A percentile compares a stretch with the other conserved stretches of the same genome.
Conservation (phyloP, 2,797 vertebrate species). For the Rhyacichthys aspro region DNA sequence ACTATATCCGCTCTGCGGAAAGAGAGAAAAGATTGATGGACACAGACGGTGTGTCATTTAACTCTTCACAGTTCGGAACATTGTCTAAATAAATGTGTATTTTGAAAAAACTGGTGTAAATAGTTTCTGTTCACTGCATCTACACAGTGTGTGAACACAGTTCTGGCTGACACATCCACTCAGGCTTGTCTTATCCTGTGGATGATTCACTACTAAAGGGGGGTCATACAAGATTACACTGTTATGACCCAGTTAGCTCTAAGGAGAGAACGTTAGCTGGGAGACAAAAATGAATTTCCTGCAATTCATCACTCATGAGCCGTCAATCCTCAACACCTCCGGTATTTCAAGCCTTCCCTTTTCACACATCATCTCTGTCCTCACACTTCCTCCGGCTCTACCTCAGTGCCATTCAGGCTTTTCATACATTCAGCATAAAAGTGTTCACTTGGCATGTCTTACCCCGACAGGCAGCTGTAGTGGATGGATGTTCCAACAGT, state of each 20-base stretch:
- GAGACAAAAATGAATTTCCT: conserved; percentile 67
- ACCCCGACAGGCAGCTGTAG: conserved; percentile 83
- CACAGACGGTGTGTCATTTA: conserved; percentile 47
- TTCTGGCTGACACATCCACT: conserved; percentile 70
- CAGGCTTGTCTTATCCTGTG: conserved; percentile 54
- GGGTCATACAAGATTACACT: conserved; percentile 70
- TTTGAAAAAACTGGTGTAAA: conserved; percentile 55
- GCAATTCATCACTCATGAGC: conserved; percentile 60
- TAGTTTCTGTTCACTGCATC: conserved; percentile 44
- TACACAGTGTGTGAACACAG: too few species aligned
- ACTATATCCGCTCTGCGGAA: conserved; percentile 76
- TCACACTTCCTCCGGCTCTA: conserved; percentile 63
- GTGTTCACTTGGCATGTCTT: conserved; percentile 40
- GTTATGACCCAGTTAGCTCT: conserved; percentile 71
- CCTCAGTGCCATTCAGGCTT: conserved; percentile 42
- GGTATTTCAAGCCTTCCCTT: conserved; percentile 35
- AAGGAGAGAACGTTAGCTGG: conserved; percentile 56
- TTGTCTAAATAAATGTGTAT: conserved; percentile 30
- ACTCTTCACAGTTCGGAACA: conserved; percentile 44
- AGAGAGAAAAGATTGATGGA: conserved; percentile 35
- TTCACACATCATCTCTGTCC: conserved; percentile 63
- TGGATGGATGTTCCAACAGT: conserved; percentile 68
- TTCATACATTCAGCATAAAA: conserved; percentile 17
- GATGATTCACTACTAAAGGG: conserved; percentile 69
- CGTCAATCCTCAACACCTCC: conserved; percentile 37